Evolutionary conservation across 2,888 invertebrate species (phyloP), one percentile per base, ranked within the genome.

Genomic region (Patella pellucida): DNA sequence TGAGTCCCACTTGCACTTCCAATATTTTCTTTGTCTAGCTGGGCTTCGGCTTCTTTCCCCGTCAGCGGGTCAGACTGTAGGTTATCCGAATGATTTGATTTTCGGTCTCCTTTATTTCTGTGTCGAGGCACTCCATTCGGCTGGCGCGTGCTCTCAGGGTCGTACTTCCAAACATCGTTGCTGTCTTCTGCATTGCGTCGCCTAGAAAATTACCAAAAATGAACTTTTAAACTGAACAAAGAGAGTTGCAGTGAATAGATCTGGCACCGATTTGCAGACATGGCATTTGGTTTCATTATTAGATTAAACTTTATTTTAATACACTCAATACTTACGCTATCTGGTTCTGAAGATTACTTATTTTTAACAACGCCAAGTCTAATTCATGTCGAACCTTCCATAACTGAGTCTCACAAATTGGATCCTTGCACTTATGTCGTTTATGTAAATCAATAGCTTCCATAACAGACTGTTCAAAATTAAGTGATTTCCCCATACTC

Each of bases 301-400:
- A 41, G 41, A 41, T 41, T 9, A 41, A 41, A 41, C 41, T 9
- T 41, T 9, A 7, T 14, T 31, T 41, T 3, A 15, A 19, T n/a
- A 27, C 50, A 15, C 19, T 51, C 31, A 50, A 41, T 52, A 83
- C 85, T 82, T 79, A 88, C 88, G 81, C 79, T 92, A 97, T 93
- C 89, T 95, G 95, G 89, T 95, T 95, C 88, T 96, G 96, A 86
- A 97, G 92, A 90, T 96, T 96, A 78, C 95, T 94, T 85, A 96
- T 95, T 86, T 96, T 94, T 86, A 96, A 93, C 84, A 95, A 93
- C 1, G 97, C 96, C 91, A 96, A 94, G 90, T 97, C 97, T 85
- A 97, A 93, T 89, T 97, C 96, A 89, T 97, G 95, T 85, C 95
- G 95, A 72, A 96, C 96, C 89, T 96, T 96, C 96, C 97, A 97